Base-by-base conservation (phyloP, 2,113 vertebrate genomes). In the Ictalurus punctatus region DNA sequence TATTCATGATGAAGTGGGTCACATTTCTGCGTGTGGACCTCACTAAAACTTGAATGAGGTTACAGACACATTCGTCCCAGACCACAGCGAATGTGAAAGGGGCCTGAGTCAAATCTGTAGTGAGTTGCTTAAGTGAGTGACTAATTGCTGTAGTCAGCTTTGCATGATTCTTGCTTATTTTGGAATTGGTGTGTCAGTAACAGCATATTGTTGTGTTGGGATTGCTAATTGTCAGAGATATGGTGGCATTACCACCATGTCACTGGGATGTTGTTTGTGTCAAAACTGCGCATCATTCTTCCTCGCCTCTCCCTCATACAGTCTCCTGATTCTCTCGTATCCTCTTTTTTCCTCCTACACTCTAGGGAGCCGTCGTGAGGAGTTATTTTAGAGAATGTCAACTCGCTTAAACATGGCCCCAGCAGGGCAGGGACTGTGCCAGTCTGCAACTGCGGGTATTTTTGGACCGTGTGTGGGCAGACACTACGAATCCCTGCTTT, bases 401-500 rank as follows among this genome's bases (percentile, higher is more conserved):
- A 25, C 25, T 52, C 52, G 14, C n/a, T 74, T 84, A 44, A 80
- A 71, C 73, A 81, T 83, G 69, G 78, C 56, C 40, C 12, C 34
- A 83, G 80, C 30, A 59, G 81, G 59, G 52, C 83, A 76, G 44
- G 65, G 84, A 65, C 84, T 80, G 59, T 56, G 79, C 63, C 80
- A 34, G 71, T 84, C 85, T 82, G 61, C 54, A 40, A 65, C n/a
- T 80, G 85, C 25, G 61, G 71, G 56, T 91, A 91, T 91, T 91
- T 91, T 91, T 87, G 73, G 85, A 84, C 34, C n/a, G 25, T 87
- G 71, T 89, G 90, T 87, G 87, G 87, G 87, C 85, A 61, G 81
- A 80, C 59, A 34, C 54, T 80, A 74, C 44, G 71, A 88, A 85
- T 84, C 73, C 19, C 67, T 83, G 78, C 34, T 79, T 82, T 88